Evolutionary conservation across 2,888 invertebrate species (phyloP), one percentile per base, ranked within the genome.

Genomic region (Pseudanteris insignis): DNA sequence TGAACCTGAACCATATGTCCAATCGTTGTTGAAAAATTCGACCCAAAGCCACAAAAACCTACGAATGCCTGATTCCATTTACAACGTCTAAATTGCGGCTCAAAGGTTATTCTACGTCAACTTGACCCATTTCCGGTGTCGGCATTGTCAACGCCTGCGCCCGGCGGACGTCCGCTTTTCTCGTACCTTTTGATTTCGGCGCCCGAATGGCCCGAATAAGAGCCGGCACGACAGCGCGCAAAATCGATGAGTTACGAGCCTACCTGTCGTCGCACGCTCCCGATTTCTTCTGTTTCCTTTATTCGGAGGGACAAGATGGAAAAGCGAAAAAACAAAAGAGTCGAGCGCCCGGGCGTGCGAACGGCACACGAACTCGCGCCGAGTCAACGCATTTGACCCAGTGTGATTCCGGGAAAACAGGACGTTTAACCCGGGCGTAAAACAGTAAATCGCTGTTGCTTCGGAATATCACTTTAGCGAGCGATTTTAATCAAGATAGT

Each of bases 401-500:
- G 15, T 36, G 11, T 13, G n/a, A 25, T 48, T 25, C 1, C 2
- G 30, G 12, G 14, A 28, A 28, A 40, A 34, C 28, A 40, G 25
- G 40, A 28, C 25, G 57, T 24, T 48, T 37, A 29, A 29, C 43
- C 25, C 34, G 14, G n/a, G n/a, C n/a, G n/a, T n/a, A n/a, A n/a
- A n/a, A n/a, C n/a, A n/a, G 26, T 28, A 33, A 53, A 53, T 47
- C 37, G 24, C 9, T 24, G 24, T 9, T 29, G 44, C 50, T 18
- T 60, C 41, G 47, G 37, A 53, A 47, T 53, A 47, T 53, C 53
- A 47, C 41, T 53, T 30, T 24, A 36, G 18, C 41, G 44, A 29
- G 46, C 43, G 43, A 54, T 48, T 54, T 50, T 40, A 44, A 54
- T 37, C 48, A 48, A 57, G 48, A 48, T 43, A 48, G 48, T 38